Evolutionary conservation across 2,113 vertebrate species (phyloP).

Genomic region (Sisor rabdophorus): DNA sequence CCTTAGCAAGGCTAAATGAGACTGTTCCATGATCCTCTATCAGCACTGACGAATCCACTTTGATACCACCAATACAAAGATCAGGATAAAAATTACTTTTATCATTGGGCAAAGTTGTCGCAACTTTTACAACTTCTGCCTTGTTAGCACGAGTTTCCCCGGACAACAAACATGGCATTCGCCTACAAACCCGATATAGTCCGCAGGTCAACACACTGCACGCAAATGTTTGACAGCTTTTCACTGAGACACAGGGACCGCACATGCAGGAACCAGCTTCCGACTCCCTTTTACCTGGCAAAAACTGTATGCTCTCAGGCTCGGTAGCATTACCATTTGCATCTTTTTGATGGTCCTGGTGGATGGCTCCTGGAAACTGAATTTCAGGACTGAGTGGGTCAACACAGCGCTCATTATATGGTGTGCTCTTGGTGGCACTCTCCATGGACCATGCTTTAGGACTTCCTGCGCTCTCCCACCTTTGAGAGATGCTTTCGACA

Average conservation of each 20-base stretch:
- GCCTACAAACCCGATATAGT: slow-evolving; percentile 73
- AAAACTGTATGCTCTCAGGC: slow-evolving; percentile 78
- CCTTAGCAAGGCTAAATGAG: slow-evolving; percentile 44
- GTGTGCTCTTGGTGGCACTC: slow-evolving; percentile 59
- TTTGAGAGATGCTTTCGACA: slow-evolving; percentile 33
- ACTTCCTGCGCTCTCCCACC: slow-evolving; percentile 38
- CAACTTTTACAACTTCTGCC: slow-evolving; percentile 54
- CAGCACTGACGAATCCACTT: slow-evolving; percentile 50
- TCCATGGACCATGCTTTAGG: slow-evolving; percentile 55
- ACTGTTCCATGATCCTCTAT: slow-evolving; percentile 68
- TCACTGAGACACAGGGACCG: slow-evolving; percentile 66
- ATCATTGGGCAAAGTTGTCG: not conserved
- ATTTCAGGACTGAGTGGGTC: slow-evolving; percentile 59
- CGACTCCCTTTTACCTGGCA: slow-evolving; percentile 72
- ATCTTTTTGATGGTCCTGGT: slow-evolving; percentile 68
- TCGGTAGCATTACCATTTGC: slow-evolving; percentile 69
- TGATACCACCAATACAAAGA: slow-evolving; percentile 69
- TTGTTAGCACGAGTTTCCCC: slow-evolving; percentile 63
- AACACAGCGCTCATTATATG: slow-evolving; percentile 67
- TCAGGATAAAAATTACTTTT: slow-evolving; percentile 81
- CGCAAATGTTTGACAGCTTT: slow-evolving; percentile 56
- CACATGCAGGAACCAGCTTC: slow-evolving; percentile 59
- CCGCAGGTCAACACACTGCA: slow-evolving; percentile 76
- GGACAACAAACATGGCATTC: slow-evolving; percentile 58
- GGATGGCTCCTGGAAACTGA: slow-evolving; percentile 38